phyloP scores from a whole-genome alignment of 2,113 vertebrate genomes.

The Anser cygnoides region DNA sequence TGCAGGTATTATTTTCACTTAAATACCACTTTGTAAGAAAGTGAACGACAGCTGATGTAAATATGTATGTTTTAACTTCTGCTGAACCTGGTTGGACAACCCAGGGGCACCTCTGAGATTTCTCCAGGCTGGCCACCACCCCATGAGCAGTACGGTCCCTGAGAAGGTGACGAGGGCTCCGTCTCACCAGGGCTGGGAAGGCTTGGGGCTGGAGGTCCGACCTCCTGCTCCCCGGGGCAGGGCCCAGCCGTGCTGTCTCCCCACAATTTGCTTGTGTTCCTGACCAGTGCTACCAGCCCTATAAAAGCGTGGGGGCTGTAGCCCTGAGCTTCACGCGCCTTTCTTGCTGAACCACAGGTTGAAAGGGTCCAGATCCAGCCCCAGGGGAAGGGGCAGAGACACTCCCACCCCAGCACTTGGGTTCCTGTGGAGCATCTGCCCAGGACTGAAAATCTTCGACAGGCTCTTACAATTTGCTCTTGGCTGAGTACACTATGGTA shows the following conservation, averaged over 20 bases:
- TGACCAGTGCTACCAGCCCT: background rate
- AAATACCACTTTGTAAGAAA: background rate
- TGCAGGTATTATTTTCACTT: background rate
- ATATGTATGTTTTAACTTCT: fast-evolving
- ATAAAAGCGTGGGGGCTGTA: background rate
- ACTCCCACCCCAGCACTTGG: background rate
- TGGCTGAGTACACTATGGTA: background rate
- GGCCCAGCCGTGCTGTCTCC: background rate
- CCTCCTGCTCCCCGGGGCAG: too few relatives aligned
- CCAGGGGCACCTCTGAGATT: background rate
- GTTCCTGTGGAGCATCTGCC: background rate
- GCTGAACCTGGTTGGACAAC: too few relatives aligned
- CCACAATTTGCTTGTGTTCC: background rate
- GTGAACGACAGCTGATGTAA: background rate
- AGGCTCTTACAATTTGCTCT: background rate
- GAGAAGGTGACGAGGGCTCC: background rate
- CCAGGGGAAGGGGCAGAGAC: background rate
- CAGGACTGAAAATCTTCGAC: background rate
- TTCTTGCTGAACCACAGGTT: background rate
- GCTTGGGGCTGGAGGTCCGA: background rate
- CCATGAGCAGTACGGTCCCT: background rate
- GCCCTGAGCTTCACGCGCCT: background rate
- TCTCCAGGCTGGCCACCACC: background rate
- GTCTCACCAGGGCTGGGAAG: fast-evolving
- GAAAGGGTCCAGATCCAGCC: background rate